Base-by-base conservation (phyloP, 2,113 vertebrate species). In the Enhydra lutris region DNA sequence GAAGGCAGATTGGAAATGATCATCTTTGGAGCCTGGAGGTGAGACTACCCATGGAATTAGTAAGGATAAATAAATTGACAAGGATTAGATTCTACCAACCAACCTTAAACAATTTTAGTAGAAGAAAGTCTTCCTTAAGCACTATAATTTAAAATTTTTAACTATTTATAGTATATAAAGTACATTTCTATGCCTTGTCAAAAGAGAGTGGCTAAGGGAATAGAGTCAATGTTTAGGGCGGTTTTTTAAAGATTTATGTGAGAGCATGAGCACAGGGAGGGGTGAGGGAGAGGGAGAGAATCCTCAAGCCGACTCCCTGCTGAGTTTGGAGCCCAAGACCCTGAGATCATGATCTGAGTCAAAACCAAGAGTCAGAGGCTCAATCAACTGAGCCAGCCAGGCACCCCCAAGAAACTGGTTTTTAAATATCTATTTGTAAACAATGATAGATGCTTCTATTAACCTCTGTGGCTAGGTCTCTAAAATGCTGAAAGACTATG, bases 401-500 rank as follows among this genome's bases (percentile, higher is more conserved):
- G 36, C 21, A 23, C 36, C 21, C 71, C 71, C 71, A 92, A 90
- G 67, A 89, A 94, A 67, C 50, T 85, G 9, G 4, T 69, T 92
- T 85, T 24, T 81, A 95, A 74, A 93, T 94, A 7, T 24, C 79
- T 4, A 2, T 89, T 84, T 89, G 24, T 74, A 79, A 69, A n/a
- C 13, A 87, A 2, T 96, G 74, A 76, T 89, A 87, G 2, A n/a
- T 88, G 15, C 1, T 74, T 34, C 83, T 76, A 6, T 97, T 97
- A 82, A 63, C 59, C 20, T 50, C 50, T n/a, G 14, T 96, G 96
- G 45, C 69, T 97, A 99, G 99, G 99, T 99, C 47, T 96, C 98
- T 39, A 99, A 98, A 88, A 99, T 99, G 99, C 98, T 99, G 97
- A 98, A 99, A 90, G 99, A 99, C n/a, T 96, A 99, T n/a, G 98